phyloP scores from a whole-genome alignment of 2,113 vertebrate genomes.

The Theropithecus gelada region DNA sequence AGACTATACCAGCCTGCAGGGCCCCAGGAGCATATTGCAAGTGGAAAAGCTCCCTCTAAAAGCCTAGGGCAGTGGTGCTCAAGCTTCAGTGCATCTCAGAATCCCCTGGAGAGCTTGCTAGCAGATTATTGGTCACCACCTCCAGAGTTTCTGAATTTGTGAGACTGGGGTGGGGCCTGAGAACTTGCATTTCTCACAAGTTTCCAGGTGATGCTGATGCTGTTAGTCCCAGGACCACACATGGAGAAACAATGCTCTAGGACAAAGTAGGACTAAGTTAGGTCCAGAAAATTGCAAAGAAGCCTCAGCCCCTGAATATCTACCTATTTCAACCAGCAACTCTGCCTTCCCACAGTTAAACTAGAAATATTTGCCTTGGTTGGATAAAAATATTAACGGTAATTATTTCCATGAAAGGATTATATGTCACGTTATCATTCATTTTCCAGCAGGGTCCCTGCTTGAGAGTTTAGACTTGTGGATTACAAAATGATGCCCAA shows the following conservation, averaged over 20 bases:
- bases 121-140: not conserved
- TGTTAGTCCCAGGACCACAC: not conserved
- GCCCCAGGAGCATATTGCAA: rapidly evolving
- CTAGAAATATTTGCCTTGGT: not conserved
- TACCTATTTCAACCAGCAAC: not conserved
- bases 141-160: not conserved
- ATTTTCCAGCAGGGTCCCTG: not conserved
- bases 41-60: not conserved
- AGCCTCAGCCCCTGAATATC: not conserved
- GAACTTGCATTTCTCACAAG: not conserved
- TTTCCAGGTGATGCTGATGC: not conserved
- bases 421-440: not conserved
- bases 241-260: not conserved
- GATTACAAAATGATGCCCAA: not conserved
- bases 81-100: not conserved
- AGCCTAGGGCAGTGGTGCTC: not conserved
- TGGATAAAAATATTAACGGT: not conserved
- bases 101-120: too few species aligned
- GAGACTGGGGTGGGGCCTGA: not conserved
- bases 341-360: not conserved
- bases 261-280: not conserved
- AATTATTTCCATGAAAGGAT: not conserved
- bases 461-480: not conserved
- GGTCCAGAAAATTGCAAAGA: not conserved
- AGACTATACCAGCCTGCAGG: not conserved